Percentiles rank a stretch among this genome's conserved stretches.
Conservation (phyloP, 2,888 invertebrate species). For the Aplocera efformata region DNA sequence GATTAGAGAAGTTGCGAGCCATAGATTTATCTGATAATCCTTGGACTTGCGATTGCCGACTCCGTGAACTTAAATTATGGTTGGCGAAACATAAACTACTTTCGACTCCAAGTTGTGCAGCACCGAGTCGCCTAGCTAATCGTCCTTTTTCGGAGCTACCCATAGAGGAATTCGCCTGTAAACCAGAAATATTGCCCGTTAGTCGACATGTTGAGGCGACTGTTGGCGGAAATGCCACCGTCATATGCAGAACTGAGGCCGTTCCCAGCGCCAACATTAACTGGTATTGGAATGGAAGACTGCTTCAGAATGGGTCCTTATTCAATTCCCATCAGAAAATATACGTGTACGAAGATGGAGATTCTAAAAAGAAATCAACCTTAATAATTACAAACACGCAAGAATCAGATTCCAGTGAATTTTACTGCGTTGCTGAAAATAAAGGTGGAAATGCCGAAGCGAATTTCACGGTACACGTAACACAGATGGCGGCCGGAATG, state of each 20-base stretch:
- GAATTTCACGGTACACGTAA: conserved; percentile 92
- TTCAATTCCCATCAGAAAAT: conserved; percentile 90
- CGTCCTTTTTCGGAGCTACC: conserved; percentile 87
- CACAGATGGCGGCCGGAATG: conserved; percentile 88
- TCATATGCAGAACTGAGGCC: conserved; percentile 90
- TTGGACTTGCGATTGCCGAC: conserved; percentile 93
- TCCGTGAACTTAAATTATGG: conserved; percentile 91
- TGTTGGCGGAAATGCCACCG: conserved; percentile 91
- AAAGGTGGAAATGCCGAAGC: conserved; percentile 93
- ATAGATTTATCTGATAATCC: conserved; percentile 93
- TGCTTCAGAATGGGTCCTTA: conserved; percentile 87
- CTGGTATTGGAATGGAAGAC: conserved; percentile 93
- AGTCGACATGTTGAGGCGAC: conserved; percentile 88
- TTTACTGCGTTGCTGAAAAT: conserved; percentile 95
- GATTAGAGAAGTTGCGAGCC: conserved; percentile 86
- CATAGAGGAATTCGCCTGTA: conserved; percentile 92
- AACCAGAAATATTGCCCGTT: conserved; percentile 88
- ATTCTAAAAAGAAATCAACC: conserved; percentile 87
- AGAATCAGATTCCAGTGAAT: conserved; percentile 90
- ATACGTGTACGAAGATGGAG: conserved; percentile 87
- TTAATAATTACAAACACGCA: conserved; percentile 90
- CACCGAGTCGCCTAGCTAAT: conserved; percentile 85
- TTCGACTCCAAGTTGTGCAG: conserved; percentile 88
- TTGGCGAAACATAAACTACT: conserved; percentile 87
- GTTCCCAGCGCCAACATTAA: conserved; percentile 89